Evolutionary conservation across 2,113 vertebrate genomes (phyloP).

Genomic region (Cephalopholis sonnerati): DNA sequence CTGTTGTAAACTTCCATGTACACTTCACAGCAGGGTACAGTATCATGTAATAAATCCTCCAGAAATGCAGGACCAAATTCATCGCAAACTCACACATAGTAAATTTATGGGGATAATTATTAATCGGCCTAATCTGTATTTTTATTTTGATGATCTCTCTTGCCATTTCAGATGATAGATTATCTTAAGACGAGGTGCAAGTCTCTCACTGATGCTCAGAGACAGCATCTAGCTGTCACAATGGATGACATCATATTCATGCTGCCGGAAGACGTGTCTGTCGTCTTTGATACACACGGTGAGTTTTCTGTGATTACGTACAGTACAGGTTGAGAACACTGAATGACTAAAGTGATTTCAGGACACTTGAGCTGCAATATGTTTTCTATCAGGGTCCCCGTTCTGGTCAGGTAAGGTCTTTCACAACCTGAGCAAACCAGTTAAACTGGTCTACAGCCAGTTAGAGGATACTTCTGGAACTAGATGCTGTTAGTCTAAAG

Average conservation of each 20-base stretch:
- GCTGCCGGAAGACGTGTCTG: constrained; percentile 69
- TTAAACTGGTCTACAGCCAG: no score
- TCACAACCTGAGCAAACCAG: neutral
- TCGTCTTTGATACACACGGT: constrained; percentile 64
- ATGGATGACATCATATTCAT: constrained; percentile 72
- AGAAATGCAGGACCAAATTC: neutral
- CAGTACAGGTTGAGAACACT: neutral
- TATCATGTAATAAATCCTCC: neutral
- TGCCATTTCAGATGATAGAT: constrained; percentile 63
- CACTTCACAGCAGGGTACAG: neutral
- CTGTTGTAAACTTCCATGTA: neutral
- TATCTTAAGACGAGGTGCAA: constrained; percentile 59
- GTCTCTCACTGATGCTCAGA: constrained; percentile 44
- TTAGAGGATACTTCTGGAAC: neutral
- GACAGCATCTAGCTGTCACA: constrained; percentile 56
- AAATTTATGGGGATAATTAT: neutral
- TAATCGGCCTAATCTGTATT: neutral
- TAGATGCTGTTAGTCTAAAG: neutral
- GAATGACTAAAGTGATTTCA: neutral
- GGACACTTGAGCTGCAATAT: neutral
- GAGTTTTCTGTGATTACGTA: neutral
- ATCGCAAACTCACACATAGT: neutral
- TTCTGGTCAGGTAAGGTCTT: neutral
- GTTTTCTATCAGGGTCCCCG: neutral
- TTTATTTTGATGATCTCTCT: rapidly evolving